Conservation (phyloP, 35 echinoderm and acorn worm species). For the Strongylocentrotus purpuratus region DNA sequence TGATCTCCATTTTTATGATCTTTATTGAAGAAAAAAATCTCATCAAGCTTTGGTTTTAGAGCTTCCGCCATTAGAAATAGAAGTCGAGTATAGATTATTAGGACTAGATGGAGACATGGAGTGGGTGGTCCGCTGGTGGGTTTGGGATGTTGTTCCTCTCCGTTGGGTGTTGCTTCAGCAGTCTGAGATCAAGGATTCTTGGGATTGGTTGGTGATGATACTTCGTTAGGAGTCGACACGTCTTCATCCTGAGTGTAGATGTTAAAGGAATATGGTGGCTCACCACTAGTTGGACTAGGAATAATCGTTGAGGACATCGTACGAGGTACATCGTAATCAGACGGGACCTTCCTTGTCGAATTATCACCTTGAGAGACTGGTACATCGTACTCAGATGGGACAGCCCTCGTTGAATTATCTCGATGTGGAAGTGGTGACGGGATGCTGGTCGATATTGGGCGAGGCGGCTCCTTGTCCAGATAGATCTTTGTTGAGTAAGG, state of each 20-base stretch:
- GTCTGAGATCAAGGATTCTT: not conserved
- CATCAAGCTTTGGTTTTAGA: not conserved
- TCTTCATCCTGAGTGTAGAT: not conserved
- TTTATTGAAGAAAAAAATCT: too few relatives aligned
- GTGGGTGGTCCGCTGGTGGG: not conserved
- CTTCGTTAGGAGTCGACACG: not conserved
- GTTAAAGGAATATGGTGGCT: not conserved
- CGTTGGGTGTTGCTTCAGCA: not conserved
- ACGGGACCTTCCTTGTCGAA: not conserved
- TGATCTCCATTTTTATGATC: too few relatives aligned
- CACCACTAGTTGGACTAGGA: not conserved
- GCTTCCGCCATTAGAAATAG: not conserved
- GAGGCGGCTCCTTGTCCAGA: not conserved
- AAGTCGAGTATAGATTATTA: not conserved
- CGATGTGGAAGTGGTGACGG: not conserved
- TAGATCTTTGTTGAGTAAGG: slow-evolving; percentile 1
- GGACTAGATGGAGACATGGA: not conserved
- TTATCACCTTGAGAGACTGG: not conserved
- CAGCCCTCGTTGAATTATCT: not conserved
- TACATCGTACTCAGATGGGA: not conserved
- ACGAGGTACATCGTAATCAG: not conserved
- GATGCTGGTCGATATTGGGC: not conserved
- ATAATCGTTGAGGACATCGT: not conserved
- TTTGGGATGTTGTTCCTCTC: not conserved
- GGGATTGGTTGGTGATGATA: not conserved